phyloP scores from a whole-genome alignment of 2,888 invertebrate species.

The Phengaris arion region DNA sequence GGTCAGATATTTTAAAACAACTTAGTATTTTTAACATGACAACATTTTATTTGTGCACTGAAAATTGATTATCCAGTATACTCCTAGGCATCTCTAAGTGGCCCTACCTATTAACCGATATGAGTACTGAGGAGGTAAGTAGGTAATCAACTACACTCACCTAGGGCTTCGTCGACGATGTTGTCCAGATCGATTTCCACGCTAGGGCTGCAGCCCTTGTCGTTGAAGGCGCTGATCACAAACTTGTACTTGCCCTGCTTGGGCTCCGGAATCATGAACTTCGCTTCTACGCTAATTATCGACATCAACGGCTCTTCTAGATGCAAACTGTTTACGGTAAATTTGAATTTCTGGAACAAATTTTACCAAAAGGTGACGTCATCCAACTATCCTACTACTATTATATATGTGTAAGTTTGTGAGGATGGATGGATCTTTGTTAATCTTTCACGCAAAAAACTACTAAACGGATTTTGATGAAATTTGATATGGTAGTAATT shows the following conservation, averaged over 20 bases:
- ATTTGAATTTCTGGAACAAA: conserved; percentile 62
- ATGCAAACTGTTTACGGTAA: conserved; percentile 52
- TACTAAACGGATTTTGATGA: no score
- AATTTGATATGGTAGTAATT: no score
- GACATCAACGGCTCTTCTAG: conserved; percentile 55
- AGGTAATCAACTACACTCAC: conserved; percentile 41
- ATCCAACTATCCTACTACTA: no score
- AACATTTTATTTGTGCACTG: no score
- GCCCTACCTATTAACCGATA: no score
- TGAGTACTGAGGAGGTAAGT: not conserved
- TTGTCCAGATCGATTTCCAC: conserved; percentile 59
- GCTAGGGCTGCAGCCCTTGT: conserved; percentile 64
- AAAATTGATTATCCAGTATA: no score
- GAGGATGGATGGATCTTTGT: no score
- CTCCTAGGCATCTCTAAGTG: no score
- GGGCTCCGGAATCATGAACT: conserved; percentile 62
- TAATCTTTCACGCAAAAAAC: no score
- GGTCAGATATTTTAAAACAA: not conserved
- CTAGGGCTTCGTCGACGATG: conserved; percentile 51
- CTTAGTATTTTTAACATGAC: not conserved
- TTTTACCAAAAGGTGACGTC: not conserved
- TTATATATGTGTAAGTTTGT: no score
- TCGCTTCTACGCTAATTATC: conserved; percentile 63
- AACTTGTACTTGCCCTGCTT: conserved; percentile 59
- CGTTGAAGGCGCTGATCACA: conserved; percentile 61